These are phyloP conservation scores for Notechis scutatus DNA, from an alignment of 2,113 vertebrate species.

Conservation along the genomic window DNA sequence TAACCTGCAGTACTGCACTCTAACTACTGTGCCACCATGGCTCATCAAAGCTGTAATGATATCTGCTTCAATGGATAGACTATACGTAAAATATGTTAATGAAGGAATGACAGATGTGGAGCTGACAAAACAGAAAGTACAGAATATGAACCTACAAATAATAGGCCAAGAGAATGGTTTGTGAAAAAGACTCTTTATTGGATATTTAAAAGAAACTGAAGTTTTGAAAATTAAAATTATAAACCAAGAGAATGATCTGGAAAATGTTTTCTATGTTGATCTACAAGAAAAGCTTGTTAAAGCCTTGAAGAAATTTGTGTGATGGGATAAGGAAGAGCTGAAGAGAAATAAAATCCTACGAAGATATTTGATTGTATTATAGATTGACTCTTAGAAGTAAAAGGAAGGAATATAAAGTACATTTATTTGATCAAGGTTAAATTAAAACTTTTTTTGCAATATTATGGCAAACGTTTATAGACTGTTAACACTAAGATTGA, in stretches of 20 bases:
- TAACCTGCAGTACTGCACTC: no score
- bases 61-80: background rate
- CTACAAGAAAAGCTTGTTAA: background rate
- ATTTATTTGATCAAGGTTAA: background rate
- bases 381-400: background rate
- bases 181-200: background rate
- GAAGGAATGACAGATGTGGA: background rate
- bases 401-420: background rate
- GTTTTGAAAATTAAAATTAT: background rate
- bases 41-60: background rate
- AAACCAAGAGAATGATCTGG: background rate
- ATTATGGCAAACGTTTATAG: background rate
- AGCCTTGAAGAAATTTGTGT: background rate
- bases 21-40: no score
- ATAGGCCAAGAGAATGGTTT: background rate
- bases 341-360: background rate
- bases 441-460: background rate
- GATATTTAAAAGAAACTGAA: background rate
- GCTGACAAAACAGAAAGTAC: background rate
- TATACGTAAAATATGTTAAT: background rate
- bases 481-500: background rate
- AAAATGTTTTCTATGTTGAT: background rate
- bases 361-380: background rate
- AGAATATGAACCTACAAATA: background rate
- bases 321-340: background rate